Evolutionary conservation across 2,113 vertebrate species (phyloP).

Genomic region (Triplophysa dalaica): DNA sequence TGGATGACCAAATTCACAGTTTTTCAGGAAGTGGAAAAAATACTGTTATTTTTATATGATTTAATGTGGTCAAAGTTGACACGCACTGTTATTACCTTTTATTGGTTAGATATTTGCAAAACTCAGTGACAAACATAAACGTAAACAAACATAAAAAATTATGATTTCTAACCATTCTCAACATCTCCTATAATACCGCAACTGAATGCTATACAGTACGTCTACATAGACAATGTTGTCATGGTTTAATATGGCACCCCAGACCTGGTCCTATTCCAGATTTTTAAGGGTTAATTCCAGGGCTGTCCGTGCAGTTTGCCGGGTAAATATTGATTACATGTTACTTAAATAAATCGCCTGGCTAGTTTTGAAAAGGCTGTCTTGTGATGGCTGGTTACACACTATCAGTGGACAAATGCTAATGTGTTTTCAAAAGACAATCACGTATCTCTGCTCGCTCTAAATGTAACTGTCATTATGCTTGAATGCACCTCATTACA

Average conservation of each 20-base stretch:
- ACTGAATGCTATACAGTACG: too few relatives aligned
- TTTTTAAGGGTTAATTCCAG: constrained; percentile 27
- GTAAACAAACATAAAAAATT: too few relatives aligned
- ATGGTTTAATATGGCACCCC: background rate
- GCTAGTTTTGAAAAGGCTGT: constrained; percentile 59
- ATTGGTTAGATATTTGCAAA: too few relatives aligned
- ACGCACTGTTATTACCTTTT: too few relatives aligned
- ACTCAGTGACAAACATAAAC: too few relatives aligned
- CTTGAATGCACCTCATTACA: constrained; percentile 5
- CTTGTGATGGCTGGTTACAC: constrained; percentile 61
- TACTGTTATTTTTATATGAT: too few relatives aligned
- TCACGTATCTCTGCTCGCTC: background rate
- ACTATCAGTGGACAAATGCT: constrained; percentile 36
- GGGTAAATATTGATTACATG: constrained; percentile 59
- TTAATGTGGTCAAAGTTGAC: too few relatives aligned
- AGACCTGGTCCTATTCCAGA: background rate
- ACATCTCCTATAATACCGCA: too few relatives aligned
- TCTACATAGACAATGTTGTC: too few relatives aligned
- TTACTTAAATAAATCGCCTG: constrained; percentile 64
- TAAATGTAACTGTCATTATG: background rate
- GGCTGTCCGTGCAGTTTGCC: constrained; percentile 46
- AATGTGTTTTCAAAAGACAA: constrained; percentile 35
- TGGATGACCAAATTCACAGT: too few relatives aligned
- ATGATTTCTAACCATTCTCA: too few relatives aligned
- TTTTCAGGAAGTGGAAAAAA: too few relatives aligned